Evolutionary conservation across 2,113 vertebrate genomes (phyloP).

Genomic region (Sapayoa aenigma): DNA sequence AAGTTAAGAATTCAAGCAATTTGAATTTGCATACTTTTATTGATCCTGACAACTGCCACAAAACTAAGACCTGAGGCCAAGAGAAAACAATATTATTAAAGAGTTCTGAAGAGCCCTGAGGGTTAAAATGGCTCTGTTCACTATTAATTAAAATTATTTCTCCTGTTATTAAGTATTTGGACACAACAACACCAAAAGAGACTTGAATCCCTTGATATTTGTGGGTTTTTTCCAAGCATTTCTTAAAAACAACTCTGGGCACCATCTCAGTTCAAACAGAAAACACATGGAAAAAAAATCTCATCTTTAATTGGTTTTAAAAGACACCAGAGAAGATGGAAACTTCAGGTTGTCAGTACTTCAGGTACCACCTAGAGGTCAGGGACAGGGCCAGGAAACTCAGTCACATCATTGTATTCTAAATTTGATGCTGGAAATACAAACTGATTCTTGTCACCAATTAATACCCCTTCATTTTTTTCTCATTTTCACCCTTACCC

Average conservation of each 20-base stretch:
- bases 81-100: not conserved
- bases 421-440: not conserved
- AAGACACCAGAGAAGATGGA: not conserved
- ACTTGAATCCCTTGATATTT: not conserved
- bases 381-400: not conserved
- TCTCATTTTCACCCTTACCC: not conserved
- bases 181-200: not conserved
- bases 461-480: not conserved
- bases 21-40: not conserved
- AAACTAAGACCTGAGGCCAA: not conserved
- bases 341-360: not conserved
- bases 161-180: not conserved
- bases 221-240: fast-evolving
- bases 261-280: not conserved
- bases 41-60: not conserved
- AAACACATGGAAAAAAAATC: not conserved
- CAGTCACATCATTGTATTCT: not conserved
- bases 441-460: not conserved
- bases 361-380: not conserved
- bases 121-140: not conserved
- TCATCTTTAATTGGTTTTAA: not conserved
- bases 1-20: not conserved
- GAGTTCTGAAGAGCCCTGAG: not conserved
- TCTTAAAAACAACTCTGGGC: not conserved
- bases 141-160: not conserved